phyloP scores from a whole-genome alignment of 2,797 vertebrate genomes.

The Megaceryle alcyon region DNA sequence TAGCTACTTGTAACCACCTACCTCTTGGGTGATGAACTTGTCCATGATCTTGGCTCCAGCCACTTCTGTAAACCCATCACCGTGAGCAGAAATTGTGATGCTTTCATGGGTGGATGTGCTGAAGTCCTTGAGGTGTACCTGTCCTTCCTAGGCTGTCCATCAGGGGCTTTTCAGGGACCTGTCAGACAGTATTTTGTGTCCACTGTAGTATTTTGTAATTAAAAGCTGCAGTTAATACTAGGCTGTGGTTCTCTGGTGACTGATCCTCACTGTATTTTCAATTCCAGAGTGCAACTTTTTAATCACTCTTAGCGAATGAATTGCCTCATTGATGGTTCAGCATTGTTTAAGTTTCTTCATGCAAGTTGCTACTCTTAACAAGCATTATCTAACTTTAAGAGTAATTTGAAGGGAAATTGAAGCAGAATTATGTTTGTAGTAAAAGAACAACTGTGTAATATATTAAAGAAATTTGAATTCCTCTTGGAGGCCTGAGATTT shows the following conservation, averaged over 20 bases:
- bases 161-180: background rate
- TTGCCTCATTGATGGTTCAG: background rate
- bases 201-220: background rate
- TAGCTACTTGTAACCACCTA: fast-evolving
- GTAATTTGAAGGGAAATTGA: background rate
- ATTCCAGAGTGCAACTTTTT: background rate
- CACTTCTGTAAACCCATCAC: background rate
- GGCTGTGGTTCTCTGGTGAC: background rate
- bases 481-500: slow-evolving; percentile 11
- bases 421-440: slow-evolving; percentile 5
- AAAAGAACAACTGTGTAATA: background rate
- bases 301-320: background rate
- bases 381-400: background rate
- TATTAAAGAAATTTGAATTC: background rate
- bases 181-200: background rate
- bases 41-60: background rate
- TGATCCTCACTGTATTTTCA: background rate
- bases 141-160: background rate
- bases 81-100: background rate
- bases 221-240: background rate
- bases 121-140: background rate
- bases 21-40: background rate
- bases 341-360: background rate
- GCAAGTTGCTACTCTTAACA: background rate
- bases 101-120: background rate